phyloP scores from a whole-genome alignment of 64 coral and sea anemone species.

The Hydrozoanthus tunicans region DNA sequence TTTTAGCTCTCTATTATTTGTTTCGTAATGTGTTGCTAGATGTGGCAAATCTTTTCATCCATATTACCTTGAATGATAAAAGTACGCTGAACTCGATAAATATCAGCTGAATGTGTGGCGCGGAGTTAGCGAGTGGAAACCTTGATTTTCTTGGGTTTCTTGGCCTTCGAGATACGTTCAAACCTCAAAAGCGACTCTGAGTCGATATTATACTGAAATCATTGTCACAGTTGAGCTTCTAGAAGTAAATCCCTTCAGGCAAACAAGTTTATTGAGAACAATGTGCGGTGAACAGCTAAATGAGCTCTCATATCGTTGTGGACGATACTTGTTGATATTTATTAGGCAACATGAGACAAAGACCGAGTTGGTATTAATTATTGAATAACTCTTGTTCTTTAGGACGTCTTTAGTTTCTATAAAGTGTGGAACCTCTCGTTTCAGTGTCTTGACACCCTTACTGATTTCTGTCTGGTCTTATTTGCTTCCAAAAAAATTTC shows the following conservation, averaged over 20 bases:
- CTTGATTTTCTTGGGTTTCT: neutral
- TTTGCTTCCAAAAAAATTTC: too few species aligned
- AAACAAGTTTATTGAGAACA: neutral
- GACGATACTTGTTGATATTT: neutral
- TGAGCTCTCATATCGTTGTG: neutral
- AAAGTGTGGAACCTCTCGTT: neutral
- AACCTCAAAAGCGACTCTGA: neutral
- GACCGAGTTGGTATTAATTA: slow-evolving; percentile 37
- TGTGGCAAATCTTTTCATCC: too few species aligned
- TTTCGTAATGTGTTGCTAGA: too few species aligned
- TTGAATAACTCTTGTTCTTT: slow-evolving; percentile 13
- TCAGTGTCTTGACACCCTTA: neutral
- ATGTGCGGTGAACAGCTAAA: neutral
- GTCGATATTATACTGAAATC: neutral
- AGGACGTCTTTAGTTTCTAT: neutral
- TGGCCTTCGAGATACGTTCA: neutral
- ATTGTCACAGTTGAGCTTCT: neutral
- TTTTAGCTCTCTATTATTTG: too few species aligned
- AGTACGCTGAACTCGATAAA: too few species aligned
- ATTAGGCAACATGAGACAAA: slow-evolving; percentile 42
- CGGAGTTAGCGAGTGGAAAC: neutral
- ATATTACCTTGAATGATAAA: too few species aligned
- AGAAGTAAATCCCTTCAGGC: neutral
- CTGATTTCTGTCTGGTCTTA: neutral
- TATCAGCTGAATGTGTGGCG: too few species aligned